phyloP scores from a whole-genome alignment of 2,888 invertebrate genomes.

The Pachliopta kotzebuea region DNA sequence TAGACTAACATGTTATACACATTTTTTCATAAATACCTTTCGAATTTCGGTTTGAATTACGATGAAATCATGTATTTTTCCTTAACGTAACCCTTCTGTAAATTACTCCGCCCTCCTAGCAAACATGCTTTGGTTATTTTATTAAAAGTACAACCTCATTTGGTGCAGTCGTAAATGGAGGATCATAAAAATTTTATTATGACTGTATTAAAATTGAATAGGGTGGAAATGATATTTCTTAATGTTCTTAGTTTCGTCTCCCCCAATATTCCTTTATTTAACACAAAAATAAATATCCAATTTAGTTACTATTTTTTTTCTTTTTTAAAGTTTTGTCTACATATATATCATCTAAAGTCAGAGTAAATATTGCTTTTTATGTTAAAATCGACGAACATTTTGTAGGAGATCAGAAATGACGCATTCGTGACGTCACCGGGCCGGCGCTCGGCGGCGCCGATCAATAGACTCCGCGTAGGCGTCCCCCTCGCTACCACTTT shows the following conservation, averaged over 20 bases:
- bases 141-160: constrained; percentile 11
- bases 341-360: neutral
- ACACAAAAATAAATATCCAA: neutral
- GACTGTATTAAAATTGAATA: neutral
- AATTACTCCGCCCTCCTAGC: constrained; percentile 26
- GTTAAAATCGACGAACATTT: constrained; percentile 37
- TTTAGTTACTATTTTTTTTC: neutral
- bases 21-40: no score
- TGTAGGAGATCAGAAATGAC: constrained; percentile 58
- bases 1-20: no score
- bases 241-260: no score
- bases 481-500: constrained; percentile 46
- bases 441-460: constrained; percentile 61
- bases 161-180: constrained; percentile 4
- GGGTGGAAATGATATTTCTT: no score
- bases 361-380: neutral
- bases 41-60: constrained; percentile 9
- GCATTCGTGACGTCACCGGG: constrained; percentile 62
- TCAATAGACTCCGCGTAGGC: constrained; percentile 67
- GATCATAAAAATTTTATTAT: neutral
- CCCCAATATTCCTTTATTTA: no score
- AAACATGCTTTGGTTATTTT: constrained; percentile 16
- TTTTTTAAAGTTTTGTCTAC: neutral
- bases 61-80: constrained; percentile 25
- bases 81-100: constrained; percentile 29